phyloP scores from a whole-genome alignment of 2,888 invertebrate species.

The Noctuana brunneofusca region DNA sequence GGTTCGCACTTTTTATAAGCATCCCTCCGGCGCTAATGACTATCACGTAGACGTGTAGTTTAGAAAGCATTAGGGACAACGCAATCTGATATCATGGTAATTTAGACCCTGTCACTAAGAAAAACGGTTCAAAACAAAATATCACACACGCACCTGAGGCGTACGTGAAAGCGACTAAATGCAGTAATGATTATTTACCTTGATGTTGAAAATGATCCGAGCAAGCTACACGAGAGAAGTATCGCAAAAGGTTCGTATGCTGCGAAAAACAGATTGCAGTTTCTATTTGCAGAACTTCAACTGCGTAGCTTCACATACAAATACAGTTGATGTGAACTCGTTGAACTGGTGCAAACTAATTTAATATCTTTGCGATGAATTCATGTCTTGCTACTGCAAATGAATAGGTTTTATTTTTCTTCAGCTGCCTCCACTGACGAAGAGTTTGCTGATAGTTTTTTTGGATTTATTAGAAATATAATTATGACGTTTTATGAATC shows the following conservation, averaged over 20 bases:
- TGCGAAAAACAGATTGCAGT: slow-evolving; percentile 31
- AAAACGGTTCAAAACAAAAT: slow-evolving; percentile 17
- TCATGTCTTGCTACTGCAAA: neutral
- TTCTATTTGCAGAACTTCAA: slow-evolving; percentile 18
- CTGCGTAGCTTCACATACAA: slow-evolving; percentile 13
- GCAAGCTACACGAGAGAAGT: slow-evolving; percentile 22
- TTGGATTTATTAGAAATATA: neutral
- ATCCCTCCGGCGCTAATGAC: slow-evolving; percentile 33
- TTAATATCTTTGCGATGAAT: slow-evolving; percentile 18
- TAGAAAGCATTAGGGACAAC: slow-evolving; percentile 27
- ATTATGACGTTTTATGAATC: neutral
- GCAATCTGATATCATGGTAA: slow-evolving; percentile 17
- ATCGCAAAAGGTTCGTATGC: slow-evolving; percentile 23
- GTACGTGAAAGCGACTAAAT: slow-evolving; percentile 31
- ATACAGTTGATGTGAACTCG: slow-evolving; percentile 14
- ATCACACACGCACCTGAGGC: slow-evolving; percentile 1
- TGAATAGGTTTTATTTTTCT: neutral
- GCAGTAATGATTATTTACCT: slow-evolving; percentile 33
- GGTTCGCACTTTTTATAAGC: slow-evolving; percentile 32
- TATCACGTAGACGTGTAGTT: slow-evolving; percentile 29
- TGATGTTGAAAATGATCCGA: slow-evolving; percentile 34
- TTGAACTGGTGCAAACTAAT: slow-evolving; percentile 30
- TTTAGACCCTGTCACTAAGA: slow-evolving; percentile 19
- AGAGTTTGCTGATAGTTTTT: neutral
- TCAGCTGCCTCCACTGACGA: neutral